phyloP scores from a whole-genome alignment of 2,797 vertebrate species.

The Phalloptychus januarius region DNA sequence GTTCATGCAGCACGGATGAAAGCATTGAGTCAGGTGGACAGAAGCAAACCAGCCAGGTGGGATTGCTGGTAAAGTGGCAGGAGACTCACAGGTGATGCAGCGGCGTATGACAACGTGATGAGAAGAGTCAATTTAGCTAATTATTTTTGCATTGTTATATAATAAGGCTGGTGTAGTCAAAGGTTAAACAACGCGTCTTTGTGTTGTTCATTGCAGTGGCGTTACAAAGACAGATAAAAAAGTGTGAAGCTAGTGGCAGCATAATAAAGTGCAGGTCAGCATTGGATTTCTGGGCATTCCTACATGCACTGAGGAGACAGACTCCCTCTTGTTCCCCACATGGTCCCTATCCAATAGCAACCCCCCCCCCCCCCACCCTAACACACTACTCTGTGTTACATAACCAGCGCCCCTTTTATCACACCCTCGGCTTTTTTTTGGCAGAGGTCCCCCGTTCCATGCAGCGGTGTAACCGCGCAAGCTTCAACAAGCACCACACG shows the following conservation, averaged over 20 bases:
- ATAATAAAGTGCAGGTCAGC: background rate
- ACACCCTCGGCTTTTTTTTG: slow-evolving; percentile 40
- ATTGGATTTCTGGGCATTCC: slow-evolving; percentile 64
- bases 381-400: slow-evolving; percentile 43
- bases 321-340: slow-evolving; percentile 47
- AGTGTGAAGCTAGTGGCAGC: background rate
- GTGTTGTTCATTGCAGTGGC: background rate
- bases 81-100: background rate
- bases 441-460: slow-evolving; percentile 48
- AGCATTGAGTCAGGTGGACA: background rate
- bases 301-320: slow-evolving; percentile 55
- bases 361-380: slow-evolving; percentile 20
- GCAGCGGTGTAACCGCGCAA: slow-evolving; percentile 27
- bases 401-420: slow-evolving; percentile 59
- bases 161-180: background rate
- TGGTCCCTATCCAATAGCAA: slow-evolving; percentile 9
- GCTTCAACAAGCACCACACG: slow-evolving; percentile 23
- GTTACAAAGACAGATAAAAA: background rate
- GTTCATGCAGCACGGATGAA: background rate
- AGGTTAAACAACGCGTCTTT: background rate
- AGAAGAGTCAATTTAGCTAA: background rate
- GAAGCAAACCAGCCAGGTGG: background rate
- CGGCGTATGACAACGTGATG: background rate
- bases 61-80: background rate
- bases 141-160: background rate